phyloP scores from a whole-genome alignment of 2,888 invertebrate species.

The Leptura quadrifasciata region DNA sequence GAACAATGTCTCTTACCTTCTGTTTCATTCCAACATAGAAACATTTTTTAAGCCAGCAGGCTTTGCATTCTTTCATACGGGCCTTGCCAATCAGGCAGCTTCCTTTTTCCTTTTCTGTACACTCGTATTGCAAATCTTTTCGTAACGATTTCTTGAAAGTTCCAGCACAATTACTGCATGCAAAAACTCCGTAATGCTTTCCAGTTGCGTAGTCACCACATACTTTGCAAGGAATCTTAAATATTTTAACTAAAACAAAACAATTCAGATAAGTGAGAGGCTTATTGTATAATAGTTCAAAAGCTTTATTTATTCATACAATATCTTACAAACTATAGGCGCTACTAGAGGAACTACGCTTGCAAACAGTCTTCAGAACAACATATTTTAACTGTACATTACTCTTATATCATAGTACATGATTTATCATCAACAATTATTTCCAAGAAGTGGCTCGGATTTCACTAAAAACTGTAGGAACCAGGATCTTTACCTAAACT shows the following conservation, averaged over 20 bases:
- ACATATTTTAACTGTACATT: too few species aligned
- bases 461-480: too few species aligned
- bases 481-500: too few species aligned
- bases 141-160: conserved; percentile 96
- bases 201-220: conserved; percentile 99
- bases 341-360: background rate
- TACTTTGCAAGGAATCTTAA: conserved; percentile 98
- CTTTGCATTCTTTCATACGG: conserved; percentile 96
- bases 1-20: conserved; percentile 80
- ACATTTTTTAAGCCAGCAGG: conserved; percentile 93
- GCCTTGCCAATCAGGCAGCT: conserved; percentile 95
- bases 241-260: conserved; percentile 88
- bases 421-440: too few species aligned
- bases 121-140: conserved; percentile 95
- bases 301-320: too few species aligned
- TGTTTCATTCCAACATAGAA: conserved; percentile 96
- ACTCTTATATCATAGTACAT: too few species aligned
- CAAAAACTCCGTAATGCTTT: conserved; percentile 99
- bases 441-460: too few species aligned
- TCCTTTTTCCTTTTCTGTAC: conserved; percentile 92
- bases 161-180: conserved; percentile 96
- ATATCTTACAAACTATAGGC: background rate
- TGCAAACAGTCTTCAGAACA: too few species aligned
- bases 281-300: background rate
- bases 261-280: background rate